These are phyloP conservation scores for Paralvinella palmiformis DNA, from an alignment of 1,140 invertebrate species.

Conservation along the genomic window DNA sequence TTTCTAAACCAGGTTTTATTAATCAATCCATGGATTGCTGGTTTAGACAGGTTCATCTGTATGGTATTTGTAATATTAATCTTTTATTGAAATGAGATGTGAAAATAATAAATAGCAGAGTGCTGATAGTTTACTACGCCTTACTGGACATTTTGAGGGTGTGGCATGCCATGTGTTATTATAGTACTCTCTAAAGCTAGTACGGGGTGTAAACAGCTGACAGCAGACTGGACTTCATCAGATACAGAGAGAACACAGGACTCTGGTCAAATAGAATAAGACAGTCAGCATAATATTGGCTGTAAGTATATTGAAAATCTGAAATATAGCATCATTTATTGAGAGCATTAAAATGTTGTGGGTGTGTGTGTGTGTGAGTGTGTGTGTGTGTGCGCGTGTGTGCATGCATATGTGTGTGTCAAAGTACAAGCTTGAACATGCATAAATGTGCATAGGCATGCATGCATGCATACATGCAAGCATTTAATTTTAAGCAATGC, in stretches of 20 bases:
- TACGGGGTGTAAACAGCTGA: slow-evolving; percentile 57
- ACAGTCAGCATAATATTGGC: not conserved
- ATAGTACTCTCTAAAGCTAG: slow-evolving; percentile 96
- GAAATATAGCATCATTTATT: not conserved
- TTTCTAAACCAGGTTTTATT: too few relatives aligned
- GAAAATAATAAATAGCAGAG: too few relatives aligned
- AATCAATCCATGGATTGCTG: too few relatives aligned
- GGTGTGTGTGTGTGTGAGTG: not conserved
- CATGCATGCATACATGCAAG: too few relatives aligned
- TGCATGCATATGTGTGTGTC: not conserved
- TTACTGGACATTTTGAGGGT: slow-evolving; percentile 78
- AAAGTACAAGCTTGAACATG: not conserved
- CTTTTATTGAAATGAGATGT: too few relatives aligned
- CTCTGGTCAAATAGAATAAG: not conserved
- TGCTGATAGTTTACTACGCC: slow-evolving; percentile 13
- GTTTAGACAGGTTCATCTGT: too few relatives aligned
- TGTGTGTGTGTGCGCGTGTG: not conserved
- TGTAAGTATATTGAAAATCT: not conserved
- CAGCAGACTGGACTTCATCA: slow-evolving; percentile 40
- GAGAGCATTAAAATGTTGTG: not conserved
- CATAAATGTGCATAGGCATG: too few relatives aligned
- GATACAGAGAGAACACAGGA: slow-evolving; percentile 29
- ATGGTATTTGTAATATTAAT: too few relatives aligned
- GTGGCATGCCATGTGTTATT: slow-evolving; percentile 97
- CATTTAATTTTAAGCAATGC: too few relatives aligned